These are phyloP conservation scores for Phalacrocorax brasilianus DNA, from an alignment of 2,113 vertebrate genomes.

Conservation along the genomic window DNA sequence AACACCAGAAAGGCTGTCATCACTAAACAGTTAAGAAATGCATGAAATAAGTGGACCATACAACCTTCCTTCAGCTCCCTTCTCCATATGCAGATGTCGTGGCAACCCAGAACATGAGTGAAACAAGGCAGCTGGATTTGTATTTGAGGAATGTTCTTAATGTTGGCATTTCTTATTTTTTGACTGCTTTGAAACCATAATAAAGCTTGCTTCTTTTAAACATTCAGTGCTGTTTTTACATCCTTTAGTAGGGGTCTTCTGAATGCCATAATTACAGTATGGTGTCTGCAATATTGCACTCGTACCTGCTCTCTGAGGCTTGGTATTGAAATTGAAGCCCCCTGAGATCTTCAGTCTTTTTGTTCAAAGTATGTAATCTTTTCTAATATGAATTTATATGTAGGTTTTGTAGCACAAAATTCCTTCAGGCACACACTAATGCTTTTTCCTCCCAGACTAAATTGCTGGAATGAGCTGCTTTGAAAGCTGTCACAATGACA, in stretches of 20 bases:
- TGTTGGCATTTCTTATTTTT: not conserved
- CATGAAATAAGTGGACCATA: not conserved
- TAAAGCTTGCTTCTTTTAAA: not conserved
- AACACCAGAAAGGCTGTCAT: not conserved
- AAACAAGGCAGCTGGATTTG: not conserved
- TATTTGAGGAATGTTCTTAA: not conserved
- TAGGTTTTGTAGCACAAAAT: conserved; percentile 54
- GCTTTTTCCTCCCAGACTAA: conserved; percentile 70
- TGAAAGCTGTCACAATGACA: conserved; percentile 76
- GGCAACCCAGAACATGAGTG: not conserved
- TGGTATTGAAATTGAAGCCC: conserved; percentile 14
- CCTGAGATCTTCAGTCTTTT: conserved; percentile 31
- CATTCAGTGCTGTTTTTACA: not conserved
- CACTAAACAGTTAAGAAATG: not conserved
- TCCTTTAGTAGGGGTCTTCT: not conserved
- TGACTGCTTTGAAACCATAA: not conserved
- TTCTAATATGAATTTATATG: conserved; percentile 34
- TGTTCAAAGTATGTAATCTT: conserved; percentile 29
- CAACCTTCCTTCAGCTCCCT: not conserved
- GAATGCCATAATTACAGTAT: not conserved
- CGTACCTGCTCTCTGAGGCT: not conserved
- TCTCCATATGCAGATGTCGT: not conserved
- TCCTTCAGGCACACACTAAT: conserved; percentile 58
- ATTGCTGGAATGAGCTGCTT: conserved; percentile 63
- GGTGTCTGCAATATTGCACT: not conserved